Conservation (phyloP, 2,888 invertebrate genomes). For the Choreutis nemorana region DNA sequence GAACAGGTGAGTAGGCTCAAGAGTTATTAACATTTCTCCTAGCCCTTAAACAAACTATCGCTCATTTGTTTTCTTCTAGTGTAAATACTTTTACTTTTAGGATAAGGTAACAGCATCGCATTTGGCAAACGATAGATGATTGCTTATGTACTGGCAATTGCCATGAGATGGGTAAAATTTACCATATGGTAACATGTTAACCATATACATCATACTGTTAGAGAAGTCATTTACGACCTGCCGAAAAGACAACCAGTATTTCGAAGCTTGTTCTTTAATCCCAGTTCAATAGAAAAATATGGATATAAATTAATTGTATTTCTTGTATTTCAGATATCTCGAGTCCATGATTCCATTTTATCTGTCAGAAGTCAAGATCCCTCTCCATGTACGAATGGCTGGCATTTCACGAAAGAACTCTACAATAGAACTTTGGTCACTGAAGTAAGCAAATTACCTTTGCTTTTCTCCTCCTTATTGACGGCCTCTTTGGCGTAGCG, state of each 20-base stretch:
- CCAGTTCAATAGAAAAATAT: too few relatives aligned
- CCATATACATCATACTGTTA: too few relatives aligned
- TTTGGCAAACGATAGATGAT: too few relatives aligned
- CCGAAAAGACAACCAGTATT: too few relatives aligned
- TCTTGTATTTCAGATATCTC: constrained; percentile 24
- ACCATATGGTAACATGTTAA: too few relatives aligned
- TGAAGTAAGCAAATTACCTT: constrained; percentile 68
- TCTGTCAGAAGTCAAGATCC: constrained; percentile 36
- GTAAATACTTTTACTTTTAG: background rate
- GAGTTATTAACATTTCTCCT: constrained; percentile 6
- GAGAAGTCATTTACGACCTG: too few relatives aligned
- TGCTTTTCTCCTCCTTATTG: too few relatives aligned
- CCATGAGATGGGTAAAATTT: too few relatives aligned
- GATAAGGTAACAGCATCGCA: constrained; percentile 5
- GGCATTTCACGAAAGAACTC: constrained; percentile 69
- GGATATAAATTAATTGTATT: too few relatives aligned
- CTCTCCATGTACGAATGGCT: constrained; percentile 61
- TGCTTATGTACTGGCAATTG: too few relatives aligned
- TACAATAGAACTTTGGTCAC: constrained; percentile 72
- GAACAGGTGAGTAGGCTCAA: constrained; percentile 33
- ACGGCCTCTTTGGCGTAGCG: too few relatives aligned
- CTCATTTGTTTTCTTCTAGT: background rate
- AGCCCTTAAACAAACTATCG: background rate
- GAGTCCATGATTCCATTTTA: constrained; percentile 28
- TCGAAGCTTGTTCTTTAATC: too few relatives aligned